phyloP scores from a whole-genome alignment of 1,140 invertebrate genomes.

The Mesaphorura yosii region DNA sequence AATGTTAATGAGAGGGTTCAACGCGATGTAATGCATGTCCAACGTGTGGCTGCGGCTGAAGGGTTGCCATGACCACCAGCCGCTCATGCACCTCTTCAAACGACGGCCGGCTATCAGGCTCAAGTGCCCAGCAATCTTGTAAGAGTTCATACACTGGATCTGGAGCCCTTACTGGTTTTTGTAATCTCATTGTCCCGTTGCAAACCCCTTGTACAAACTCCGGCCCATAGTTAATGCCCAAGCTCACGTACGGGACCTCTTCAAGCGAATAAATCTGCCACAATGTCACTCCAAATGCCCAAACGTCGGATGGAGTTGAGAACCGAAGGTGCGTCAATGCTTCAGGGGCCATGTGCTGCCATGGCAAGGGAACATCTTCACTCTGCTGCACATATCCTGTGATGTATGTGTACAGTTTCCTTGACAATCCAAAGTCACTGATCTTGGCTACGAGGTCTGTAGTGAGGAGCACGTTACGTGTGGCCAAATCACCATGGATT shows the following conservation, averaged over 20 bases:
- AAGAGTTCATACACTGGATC: too few species aligned
- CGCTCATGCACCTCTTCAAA: too few species aligned
- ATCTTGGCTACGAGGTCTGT: conserved; percentile 14
- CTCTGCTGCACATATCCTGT: neutral
- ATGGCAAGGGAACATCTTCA: conserved; percentile 1
- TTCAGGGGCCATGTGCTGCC: neutral
- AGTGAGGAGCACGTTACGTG: conserved; percentile 22
- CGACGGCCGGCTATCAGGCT: too few species aligned
- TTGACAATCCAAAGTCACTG: conserved; percentile 24
- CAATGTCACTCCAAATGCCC: conserved; percentile 1
- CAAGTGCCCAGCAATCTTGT: too few species aligned
- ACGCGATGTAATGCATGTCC: too few species aligned
- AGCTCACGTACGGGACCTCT: conserved; percentile 1
- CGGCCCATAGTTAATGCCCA: too few species aligned
- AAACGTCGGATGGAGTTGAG: neutral
- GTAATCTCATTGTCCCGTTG: too few species aligned
- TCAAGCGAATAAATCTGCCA: conserved; percentile 1
- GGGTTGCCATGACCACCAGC: too few species aligned
- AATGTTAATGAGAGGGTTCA: too few species aligned
- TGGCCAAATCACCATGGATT: conserved; percentile 23
- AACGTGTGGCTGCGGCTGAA: too few species aligned
- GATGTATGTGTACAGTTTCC: conserved; percentile 32
- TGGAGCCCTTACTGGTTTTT: too few species aligned
- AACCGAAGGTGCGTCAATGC: neutral
- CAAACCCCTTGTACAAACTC: too few species aligned